Conservation (phyloP, 1,140 invertebrate species). For the Mactra quadrangularis region DNA sequence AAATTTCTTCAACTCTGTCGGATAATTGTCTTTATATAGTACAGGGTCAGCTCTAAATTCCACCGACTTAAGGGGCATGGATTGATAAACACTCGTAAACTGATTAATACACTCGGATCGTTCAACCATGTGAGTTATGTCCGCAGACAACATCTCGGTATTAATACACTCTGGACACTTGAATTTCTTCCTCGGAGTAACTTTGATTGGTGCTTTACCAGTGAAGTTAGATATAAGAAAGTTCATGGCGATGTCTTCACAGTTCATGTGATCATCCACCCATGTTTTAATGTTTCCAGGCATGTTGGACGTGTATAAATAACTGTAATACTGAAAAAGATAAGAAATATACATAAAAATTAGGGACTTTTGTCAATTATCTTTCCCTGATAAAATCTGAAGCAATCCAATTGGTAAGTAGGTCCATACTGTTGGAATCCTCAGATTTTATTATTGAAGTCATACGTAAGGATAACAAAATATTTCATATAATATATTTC, state of each 20-base stretch:
- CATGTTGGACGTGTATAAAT: slow-evolving; percentile 96
- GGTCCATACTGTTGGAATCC: no score
- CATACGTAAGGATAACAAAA: no score
- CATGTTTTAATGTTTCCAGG: slow-evolving; percentile 96
- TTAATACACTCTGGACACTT: slow-evolving; percentile 98
- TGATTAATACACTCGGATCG: slow-evolving; percentile 95
- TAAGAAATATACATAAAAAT: no score
- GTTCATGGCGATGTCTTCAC: slow-evolving; percentile 99
- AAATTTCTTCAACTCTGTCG: slow-evolving; percentile 94
- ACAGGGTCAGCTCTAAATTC: slow-evolving; percentile 98
- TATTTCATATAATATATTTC: no score
- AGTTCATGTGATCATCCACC: slow-evolving; percentile 99
- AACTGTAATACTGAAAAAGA: slow-evolving; percentile 91
- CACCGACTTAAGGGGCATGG: slow-evolving; percentile 94
- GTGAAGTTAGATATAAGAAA: slow-evolving; percentile 98
- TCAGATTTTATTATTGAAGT: no score
- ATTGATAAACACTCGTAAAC: slow-evolving; percentile 92
- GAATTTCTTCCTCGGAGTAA: slow-evolving; percentile 99
- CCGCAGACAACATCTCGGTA: slow-evolving; percentile 96
- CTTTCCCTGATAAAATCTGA: no score
- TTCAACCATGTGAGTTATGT: slow-evolving; percentile 95
- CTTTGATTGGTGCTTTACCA: slow-evolving; percentile 96
- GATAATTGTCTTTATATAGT: slow-evolving; percentile 94
- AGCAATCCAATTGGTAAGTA: no score
- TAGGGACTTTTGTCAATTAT: no score